These are phyloP conservation scores for Dendrolimus houi DNA, from an alignment of 2,888 invertebrate species.

Conservation along the genomic window DNA sequence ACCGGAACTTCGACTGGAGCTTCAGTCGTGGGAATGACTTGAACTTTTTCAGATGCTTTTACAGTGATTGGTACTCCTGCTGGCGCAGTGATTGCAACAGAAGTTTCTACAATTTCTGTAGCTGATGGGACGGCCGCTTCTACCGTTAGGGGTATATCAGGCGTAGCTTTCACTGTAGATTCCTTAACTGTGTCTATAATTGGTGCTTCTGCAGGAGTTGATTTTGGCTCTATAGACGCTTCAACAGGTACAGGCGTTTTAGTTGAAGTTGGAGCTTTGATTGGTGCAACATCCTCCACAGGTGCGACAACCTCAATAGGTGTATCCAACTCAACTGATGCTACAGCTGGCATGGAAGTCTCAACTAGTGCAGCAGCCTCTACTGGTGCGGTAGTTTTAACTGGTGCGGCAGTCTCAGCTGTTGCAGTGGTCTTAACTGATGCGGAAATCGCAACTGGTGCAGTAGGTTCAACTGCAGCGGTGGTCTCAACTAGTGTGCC, in stretches of 20 bases:
- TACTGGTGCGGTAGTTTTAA: conserved; percentile 14
- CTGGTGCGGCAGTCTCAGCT: conserved; percentile 9
- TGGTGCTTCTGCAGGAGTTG: not conserved
- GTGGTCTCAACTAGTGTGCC: not conserved
- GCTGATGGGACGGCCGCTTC: not conserved
- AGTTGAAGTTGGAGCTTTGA: conserved; percentile 7
- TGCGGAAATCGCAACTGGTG: conserved; percentile 10
- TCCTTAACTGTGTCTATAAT: not conserved
- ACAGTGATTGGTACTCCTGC: not conserved
- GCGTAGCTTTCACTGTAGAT: not conserved
- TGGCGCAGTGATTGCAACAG: not conserved
- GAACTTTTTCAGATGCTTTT: not conserved
- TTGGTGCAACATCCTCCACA: conserved; percentile 4
- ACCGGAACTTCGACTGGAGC: conserved; percentile 9
- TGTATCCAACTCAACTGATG: no score
- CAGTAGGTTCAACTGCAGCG: conserved; percentile 9
- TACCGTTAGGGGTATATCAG: not conserved
- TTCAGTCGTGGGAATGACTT: conserved; percentile 4
- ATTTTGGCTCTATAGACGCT: not conserved
- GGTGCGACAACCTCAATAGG: conserved; percentile 10
- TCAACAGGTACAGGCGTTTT: not conserved
- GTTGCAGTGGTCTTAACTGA: conserved; percentile 9
- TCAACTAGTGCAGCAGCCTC: conserved; percentile 10
- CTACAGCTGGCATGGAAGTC: not conserved
- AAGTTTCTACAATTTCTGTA: not conserved